phyloP scores from a whole-genome alignment of 1,140 invertebrate species.

The Eriosoma lanigerum region DNA sequence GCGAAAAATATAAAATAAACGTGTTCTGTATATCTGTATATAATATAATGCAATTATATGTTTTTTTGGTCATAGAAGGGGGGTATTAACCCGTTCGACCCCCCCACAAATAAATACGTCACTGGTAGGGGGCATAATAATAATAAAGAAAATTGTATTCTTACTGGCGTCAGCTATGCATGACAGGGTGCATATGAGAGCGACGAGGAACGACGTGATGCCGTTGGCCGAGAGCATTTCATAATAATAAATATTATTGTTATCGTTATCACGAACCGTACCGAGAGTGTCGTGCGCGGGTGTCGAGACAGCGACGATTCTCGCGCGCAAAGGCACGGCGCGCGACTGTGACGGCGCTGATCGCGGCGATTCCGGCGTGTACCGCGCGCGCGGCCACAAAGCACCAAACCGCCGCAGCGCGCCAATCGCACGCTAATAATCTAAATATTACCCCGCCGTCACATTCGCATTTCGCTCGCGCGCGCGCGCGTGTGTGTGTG shows the following conservation, averaged over 20 bases:
- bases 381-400: neutral
- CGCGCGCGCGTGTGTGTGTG: too few relatives aligned
- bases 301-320: neutral
- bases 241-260: neutral
- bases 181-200: constrained; percentile 33
- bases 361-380: neutral
- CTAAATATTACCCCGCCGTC: too few relatives aligned
- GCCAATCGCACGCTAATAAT: too few relatives aligned
- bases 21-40: too few relatives aligned
- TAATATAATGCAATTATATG: too few relatives aligned
- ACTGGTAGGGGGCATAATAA: too few relatives aligned
- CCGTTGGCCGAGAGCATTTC: constrained; percentile 47
- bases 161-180: constrained; percentile 45
- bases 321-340: neutral
- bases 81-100: too few relatives aligned
- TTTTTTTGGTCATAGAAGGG: too few relatives aligned
- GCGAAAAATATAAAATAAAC: too few relatives aligned
- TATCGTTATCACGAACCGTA: neutral
- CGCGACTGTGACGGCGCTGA: neutral
- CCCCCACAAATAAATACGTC: too few relatives aligned
- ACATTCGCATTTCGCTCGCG: neutral
- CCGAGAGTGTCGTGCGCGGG: neutral
- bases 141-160: too few relatives aligned
- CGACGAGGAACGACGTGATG: constrained; percentile 38
- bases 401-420: neutral